phyloP scores from a whole-genome alignment of 2,113 vertebrate species.

The Propithecus coquereli region DNA sequence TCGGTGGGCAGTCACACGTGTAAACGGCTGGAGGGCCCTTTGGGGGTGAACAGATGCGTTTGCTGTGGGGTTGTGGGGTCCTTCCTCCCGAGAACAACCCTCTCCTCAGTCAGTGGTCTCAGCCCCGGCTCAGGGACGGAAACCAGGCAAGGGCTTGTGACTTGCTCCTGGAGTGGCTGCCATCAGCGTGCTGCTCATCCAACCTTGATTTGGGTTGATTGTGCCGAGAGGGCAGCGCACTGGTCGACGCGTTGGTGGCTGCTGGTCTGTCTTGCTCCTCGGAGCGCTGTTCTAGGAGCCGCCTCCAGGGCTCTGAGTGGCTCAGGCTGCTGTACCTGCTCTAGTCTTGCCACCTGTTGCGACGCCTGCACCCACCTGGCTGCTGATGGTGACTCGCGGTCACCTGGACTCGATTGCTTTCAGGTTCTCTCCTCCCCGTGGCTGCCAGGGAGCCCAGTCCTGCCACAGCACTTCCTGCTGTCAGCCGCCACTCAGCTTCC shows the following conservation, averaged over 20 bases:
- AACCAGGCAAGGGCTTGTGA: background rate
- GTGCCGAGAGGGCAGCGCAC: background rate
- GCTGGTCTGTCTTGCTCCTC: background rate
- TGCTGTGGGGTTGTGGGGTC: background rate
- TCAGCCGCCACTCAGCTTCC: background rate
- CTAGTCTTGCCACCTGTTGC: accelerated
- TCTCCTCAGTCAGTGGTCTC: background rate
- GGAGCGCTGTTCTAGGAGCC: background rate
- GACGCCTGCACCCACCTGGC: accelerated
- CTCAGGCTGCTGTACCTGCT: accelerated
- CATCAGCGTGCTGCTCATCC: background rate
- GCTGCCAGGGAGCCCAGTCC: background rate
- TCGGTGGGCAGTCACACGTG: background rate
- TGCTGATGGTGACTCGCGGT: accelerated
- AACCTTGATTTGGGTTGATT: background rate
- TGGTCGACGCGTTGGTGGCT: no score
- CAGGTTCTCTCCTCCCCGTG: background rate
- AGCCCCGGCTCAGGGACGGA: background rate
- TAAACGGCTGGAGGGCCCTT: no score
- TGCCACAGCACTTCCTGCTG: background rate
- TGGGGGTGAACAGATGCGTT: background rate
- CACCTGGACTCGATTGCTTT: background rate
- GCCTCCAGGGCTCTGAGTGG: background rate
- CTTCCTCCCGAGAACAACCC: background rate
- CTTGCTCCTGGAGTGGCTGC: background rate